Conservation (phyloP, 1,140 invertebrate species). For the Pogonomyrmex barbatus region DNA sequence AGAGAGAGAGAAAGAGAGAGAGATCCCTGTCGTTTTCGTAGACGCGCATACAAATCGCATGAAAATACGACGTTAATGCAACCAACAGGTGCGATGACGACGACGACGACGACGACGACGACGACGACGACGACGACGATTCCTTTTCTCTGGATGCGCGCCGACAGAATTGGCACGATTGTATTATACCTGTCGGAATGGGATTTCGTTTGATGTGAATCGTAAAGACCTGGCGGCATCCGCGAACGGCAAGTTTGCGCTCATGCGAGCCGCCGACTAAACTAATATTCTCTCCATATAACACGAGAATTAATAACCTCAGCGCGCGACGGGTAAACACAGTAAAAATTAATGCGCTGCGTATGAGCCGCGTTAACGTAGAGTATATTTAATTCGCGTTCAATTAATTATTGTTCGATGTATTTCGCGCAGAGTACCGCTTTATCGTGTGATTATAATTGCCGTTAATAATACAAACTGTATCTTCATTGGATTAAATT, state of each 20-base stretch:
- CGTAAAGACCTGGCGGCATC: background rate
- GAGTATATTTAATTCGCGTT: constrained; percentile 29
- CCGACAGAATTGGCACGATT: constrained; percentile 30
- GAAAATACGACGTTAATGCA: constrained; percentile 40
- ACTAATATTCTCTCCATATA: constrained; percentile 3
- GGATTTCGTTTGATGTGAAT: constrained; percentile 16
- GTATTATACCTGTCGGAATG: background rate
- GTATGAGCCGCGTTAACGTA: background rate
- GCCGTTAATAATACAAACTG: constrained; percentile 34
- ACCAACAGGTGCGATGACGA: constrained; percentile 60
- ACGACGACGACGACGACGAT: background rate
- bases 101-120: constrained; percentile 9
- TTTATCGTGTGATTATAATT: constrained; percentile 21
- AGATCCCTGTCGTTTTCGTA: background rate
- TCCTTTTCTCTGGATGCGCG: background rate
- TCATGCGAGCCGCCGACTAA: background rate
- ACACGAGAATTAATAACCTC: constrained; percentile 1
- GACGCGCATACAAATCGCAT: constrained; percentile 22
- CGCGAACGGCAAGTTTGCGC: background rate
- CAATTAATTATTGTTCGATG: constrained; percentile 23
- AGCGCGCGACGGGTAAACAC: background rate
- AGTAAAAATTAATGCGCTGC: constrained; percentile 28
- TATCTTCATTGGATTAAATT: constrained; percentile 40
- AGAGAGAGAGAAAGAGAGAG: background rate
- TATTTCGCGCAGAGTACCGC: background rate